These are phyloP conservation scores for Varanus komodoensis DNA, from an alignment of 2,113 vertebrate species.

Conservation along the genomic window DNA sequence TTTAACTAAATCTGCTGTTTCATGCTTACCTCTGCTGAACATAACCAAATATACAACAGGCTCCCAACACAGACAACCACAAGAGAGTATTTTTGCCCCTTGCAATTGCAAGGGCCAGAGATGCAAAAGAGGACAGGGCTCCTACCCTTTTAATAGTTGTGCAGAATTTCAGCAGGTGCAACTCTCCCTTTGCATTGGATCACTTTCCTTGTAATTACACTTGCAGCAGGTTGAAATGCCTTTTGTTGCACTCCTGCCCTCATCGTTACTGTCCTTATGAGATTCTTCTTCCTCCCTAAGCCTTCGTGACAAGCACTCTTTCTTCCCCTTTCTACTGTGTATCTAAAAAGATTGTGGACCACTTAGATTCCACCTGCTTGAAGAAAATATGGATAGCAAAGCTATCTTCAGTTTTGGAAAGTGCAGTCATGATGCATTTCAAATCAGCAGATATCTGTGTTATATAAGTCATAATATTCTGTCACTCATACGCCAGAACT, in stretches of 20 bases:
- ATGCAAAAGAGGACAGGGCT: background rate
- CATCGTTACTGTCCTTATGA: background rate
- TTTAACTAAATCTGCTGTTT: too few species aligned
- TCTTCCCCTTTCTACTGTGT: background rate
- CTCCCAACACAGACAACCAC: too few species aligned
- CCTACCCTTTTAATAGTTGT: background rate
- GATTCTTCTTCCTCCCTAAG: background rate
- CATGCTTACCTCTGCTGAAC: too few species aligned
- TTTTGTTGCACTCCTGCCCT: background rate
- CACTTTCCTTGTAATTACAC: too few species aligned
- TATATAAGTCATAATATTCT: background rate
- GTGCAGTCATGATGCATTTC: background rate
- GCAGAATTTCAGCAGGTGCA: background rate
- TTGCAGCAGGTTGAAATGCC: background rate
- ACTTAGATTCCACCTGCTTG: background rate
- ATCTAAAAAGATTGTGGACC: background rate
- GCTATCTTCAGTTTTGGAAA: background rate
- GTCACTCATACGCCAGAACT: background rate
- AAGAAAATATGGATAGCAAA: background rate
- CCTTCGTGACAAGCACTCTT: too few species aligned
- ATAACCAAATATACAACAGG: too few species aligned
- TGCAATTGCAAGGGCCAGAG: background rate
- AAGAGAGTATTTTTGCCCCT: background rate
- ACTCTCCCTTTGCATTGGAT: too few species aligned
- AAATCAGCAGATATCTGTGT: background rate